Percentiles rank a stretch among this genome's conserved stretches.
These are phyloP conservation scores for Caradrina clavipalpis DNA, from an alignment of 2,888 invertebrate species.

Conservation along the genomic window DNA sequence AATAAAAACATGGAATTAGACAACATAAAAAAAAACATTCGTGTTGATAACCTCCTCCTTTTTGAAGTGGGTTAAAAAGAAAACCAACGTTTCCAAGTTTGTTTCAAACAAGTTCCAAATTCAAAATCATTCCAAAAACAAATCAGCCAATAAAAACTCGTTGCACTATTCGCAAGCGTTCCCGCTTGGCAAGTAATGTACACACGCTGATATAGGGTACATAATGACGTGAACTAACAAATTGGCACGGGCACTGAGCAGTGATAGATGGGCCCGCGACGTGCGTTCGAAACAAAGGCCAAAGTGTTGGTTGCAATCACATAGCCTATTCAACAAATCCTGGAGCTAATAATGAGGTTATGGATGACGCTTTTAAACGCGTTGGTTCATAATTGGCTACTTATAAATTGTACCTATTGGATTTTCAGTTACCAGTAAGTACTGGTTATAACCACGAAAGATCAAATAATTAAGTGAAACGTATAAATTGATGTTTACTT, in stretches of 20 bases:
- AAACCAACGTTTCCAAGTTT: too few species aligned
- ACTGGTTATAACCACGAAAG: too few species aligned
- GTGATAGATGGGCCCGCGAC: constrained; percentile 85
- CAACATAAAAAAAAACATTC: too few species aligned
- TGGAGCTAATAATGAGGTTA: constrained; percentile 66
- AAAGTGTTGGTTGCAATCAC: constrained; percentile 87
- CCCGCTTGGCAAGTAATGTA: constrained; percentile 42
- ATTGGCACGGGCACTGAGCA: constrained; percentile 80
- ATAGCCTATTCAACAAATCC: constrained; percentile 83
- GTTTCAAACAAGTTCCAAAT: neutral
- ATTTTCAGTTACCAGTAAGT: too few species aligned
- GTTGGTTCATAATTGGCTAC: constrained; percentile 2
- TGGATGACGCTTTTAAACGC: constrained; percentile 57
- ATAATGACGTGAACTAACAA: constrained; percentile 82
- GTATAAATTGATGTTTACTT: too few species aligned
- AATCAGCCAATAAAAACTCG: constrained; percentile 18
- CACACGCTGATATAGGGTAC: constrained; percentile 63
- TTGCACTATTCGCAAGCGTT: constrained; percentile 21
- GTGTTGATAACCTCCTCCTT: too few species aligned
- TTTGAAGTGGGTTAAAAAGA: too few species aligned
- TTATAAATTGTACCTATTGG: neutral
- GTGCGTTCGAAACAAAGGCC: constrained; percentile 85
- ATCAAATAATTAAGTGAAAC: too few species aligned
- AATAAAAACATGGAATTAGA: too few species aligned
- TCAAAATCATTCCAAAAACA: constrained; percentile 18